Conservation (phyloP, 2,888 invertebrate species). For the Physocephala rufipes region DNA sequence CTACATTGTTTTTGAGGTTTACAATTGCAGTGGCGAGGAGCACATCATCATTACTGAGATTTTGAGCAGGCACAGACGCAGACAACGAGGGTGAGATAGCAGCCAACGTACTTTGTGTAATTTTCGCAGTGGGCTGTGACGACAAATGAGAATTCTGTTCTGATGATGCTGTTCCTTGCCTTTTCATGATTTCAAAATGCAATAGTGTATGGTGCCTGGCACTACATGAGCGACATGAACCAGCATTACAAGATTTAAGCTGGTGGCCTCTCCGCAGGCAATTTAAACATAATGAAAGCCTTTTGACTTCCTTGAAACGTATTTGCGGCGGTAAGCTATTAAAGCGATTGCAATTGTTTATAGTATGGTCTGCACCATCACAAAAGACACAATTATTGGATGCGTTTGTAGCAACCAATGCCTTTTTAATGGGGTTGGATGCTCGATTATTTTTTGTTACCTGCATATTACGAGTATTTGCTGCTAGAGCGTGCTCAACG, state of each 20-base stretch:
- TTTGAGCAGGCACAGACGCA: neutral
- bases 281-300: neutral
- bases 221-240: neutral
- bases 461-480: slow-evolving; percentile 34
- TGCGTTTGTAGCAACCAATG: slow-evolving; percentile 28
- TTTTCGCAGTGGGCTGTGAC: neutral
- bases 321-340: slow-evolving; percentile 1
- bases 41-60: neutral
- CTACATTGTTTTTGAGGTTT: slow-evolving; percentile 33
- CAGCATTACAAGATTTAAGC: neutral
- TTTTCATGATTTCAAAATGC: slow-evolving; percentile 1
- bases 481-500: slow-evolving; percentile 33
- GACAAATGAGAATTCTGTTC: too few species aligned
- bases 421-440: slow-evolving; percentile 19
- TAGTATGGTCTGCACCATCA: slow-evolving; percentile 22
- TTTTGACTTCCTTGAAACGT: neutral
- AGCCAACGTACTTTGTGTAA: neutral
- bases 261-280: neutral
- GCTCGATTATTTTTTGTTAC: slow-evolving; percentile 33
- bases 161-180: neutral
- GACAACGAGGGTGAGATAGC: neutral
- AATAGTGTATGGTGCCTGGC: neutral
- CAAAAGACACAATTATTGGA: slow-evolving; percentile 32
- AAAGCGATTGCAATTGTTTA: slow-evolving; percentile 31
- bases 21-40: slow-evolving; percentile 20